Base-by-base conservation (phyloP, 2,888 invertebrate species). In the Meiosimyza decipiens region DNA sequence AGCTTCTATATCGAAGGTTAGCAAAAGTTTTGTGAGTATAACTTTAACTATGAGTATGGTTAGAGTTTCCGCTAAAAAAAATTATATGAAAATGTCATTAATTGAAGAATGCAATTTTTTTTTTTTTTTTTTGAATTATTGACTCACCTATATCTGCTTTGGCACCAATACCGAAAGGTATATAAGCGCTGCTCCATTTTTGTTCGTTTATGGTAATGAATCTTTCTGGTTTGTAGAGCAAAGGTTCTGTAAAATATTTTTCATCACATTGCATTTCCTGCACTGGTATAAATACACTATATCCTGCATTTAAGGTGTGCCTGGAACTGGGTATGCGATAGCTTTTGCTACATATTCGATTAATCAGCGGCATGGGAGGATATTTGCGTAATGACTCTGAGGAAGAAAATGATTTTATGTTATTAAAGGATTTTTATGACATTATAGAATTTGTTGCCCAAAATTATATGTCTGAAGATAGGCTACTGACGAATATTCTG, bases 141-240 rank as follows among this genome's bases (percentile, higher is more conserved):
- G n/a, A 15, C 81, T 76, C 78, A 86, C 88, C 88, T 71, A 87
- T 84, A 74, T 88, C 88, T 13, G 82, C 80, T 12, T 85, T 81
- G 6, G 87, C 85, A 0, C 87, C 88, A 50, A 86, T 81, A 49
- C 88, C 88, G 73, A 86, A 88, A 6, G 87, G 87, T 22, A 85
- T 78, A 65, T 84, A 86, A 18, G 81, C 80, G 15, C 75, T 77
- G 7, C 79, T 77, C 69, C 79, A 76, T 16, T 78, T 80, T n/a
- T 77, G 75, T 69, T 79, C 76, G 9, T 79, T 79, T 13, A 79
- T 79, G 4, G 84, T 81, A 3, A 79, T 73, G 77, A 87, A 89
- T n/a, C 89, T 79, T 50, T 88, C 83, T 0, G 89, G 89, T 57
- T 87, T 85, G 75, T 88, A 89, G 68, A 82, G 83, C 54, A 84